Base-by-base conservation (phyloP, 1,140 invertebrate species). In the Sycophila sp. region DNA sequence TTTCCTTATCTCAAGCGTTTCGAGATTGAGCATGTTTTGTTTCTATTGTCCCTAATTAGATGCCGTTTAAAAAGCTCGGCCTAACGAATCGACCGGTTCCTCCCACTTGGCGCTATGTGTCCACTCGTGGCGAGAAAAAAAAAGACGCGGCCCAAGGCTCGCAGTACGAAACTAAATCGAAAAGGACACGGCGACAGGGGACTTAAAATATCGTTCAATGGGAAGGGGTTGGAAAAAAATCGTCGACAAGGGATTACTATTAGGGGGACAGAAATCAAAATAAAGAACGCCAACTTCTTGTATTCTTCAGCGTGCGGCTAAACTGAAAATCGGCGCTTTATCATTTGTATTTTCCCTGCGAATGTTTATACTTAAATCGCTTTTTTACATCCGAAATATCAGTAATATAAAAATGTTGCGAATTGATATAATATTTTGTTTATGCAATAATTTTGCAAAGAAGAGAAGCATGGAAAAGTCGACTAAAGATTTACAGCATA, bases 31-130 rank as follows among this genome's bases (percentile, higher is more conserved):
- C 78, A 79, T 83, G 80, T 84, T 83, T 83, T 82, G 80, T 80
- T 83, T 80, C 83, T 75, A 81, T 82, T 82, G 78, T 84, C 74
- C 77, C 81, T 84, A 84, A 85, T 85, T 85, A 83, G 81, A 81
- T 79, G 81, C 77, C 77, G 78, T 83, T 80, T 79, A 77, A 79
- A 80, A 76, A 72, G 65, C 67, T 72, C 72, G 58, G 38, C n/a
- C 66, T 76, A 77, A 78, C 72, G 75, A 78, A 80, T 77, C 74
- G 67, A 76, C 68, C 49, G 72, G 72, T 66, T 42, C 47, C 2
- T 49, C 22, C 24, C 34, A 34, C 22, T 45, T 47, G 10, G 19
- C 64, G 11, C 5, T 19, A 58, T 3, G 38, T 28, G 55, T n/a
- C n/a, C 42, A 45, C n/a, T 45, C 26, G 19, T 11, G 36, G 17